Evolutionary conservation across 2,888 invertebrate genomes (phyloP), one percentile per base, ranked within the genome.

Genomic region (Hipparchia sbordonii): DNA sequence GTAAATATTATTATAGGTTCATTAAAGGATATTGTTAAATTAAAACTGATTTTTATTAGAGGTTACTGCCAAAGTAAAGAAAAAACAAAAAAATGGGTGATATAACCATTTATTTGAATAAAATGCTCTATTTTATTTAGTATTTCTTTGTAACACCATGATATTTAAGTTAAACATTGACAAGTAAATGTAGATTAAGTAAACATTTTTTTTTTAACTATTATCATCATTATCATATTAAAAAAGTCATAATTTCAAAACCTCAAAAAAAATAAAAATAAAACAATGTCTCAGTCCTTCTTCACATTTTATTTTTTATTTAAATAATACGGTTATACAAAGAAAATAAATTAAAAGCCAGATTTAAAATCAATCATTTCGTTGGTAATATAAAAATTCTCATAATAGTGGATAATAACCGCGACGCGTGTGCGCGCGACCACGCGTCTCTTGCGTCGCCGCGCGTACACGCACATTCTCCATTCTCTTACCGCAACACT

Each of bases 341-440:
- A 91, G 90, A 88, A 89, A 93, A 92, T 91, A 92, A 93, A 92
- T 91, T 92, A 92, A 90, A 92, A 92, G 90, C 90, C 92, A 89
- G 89, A 91, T 91, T 92, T 91, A 79, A 85, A 91, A 87, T 92
- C 89, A 89, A 89, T 91, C 88, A 87, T 92, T 39, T 92, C 92
- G 93, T 93, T 90, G 92, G 92, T 92, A 93, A 91, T 93, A 93
- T 93, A 93, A 93, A 82, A 93, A 93, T 91, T 93, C 92, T 93
- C 92, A 92, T 61, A 69, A 52, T 61, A 69, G 56, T 70, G 88
- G 86, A 90, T 88, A 89, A 89, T 87, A 87, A 88, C 85, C 84
- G 83, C 77, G 77, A 79, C 63, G 72, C 73, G 74, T 76, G 77
- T 74, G 79, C 66, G 72, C 73, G 74, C 75, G 74, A 72, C 72